phyloP scores from a whole-genome alignment of 2,113 vertebrate species.

The Macrotus californicus region DNA sequence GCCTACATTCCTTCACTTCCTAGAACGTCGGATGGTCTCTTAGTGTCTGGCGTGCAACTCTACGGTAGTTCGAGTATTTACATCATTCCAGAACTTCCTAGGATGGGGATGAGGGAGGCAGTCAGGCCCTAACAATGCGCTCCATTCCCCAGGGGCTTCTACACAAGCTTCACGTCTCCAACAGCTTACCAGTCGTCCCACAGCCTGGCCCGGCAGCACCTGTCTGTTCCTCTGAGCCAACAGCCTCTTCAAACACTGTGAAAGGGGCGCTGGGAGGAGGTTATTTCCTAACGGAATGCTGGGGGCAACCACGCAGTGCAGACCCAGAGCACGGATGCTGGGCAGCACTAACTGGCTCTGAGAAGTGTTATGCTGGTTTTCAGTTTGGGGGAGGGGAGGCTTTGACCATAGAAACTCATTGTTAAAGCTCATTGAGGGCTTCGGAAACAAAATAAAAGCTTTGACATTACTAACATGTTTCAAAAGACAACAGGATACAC shows the following conservation, averaged over 20 bases:
- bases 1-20: background rate
- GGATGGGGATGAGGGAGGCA: no score
- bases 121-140: background rate
- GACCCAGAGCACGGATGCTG: background rate
- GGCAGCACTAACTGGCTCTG: background rate
- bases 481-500: constrained; percentile 47
- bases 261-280: background rate
- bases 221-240: background rate
- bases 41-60: background rate
- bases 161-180: background rate
- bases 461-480: background rate
- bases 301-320: background rate
- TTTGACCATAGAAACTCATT: constrained; percentile 9
- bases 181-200: background rate
- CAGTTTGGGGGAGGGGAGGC: background rate
- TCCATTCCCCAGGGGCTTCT: background rate
- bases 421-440: background rate
- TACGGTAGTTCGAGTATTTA: background rate
- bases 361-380: background rate
- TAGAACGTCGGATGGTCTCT: background rate
- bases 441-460: constrained; percentile 27
- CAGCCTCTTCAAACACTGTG: background rate
- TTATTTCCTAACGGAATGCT: background rate
- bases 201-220: background rate
- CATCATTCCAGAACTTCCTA: background rate